phyloP scores from a whole-genome alignment of 2,113 vertebrate species.

The Camelus bactrianus region DNA sequence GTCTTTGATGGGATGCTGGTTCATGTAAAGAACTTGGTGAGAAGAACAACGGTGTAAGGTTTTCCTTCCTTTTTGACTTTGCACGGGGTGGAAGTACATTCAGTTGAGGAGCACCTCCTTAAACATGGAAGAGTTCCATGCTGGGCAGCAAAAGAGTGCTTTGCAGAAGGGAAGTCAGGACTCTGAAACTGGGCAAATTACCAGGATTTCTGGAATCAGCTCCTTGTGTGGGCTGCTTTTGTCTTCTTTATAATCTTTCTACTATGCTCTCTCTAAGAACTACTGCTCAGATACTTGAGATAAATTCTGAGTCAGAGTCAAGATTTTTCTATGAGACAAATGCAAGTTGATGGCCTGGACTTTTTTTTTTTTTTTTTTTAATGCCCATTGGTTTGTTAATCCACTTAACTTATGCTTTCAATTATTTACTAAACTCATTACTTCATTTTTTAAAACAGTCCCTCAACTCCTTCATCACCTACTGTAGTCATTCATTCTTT shows the following conservation, averaged over 20 bases:
- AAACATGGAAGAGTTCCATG: background rate
- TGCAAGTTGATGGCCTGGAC: background rate
- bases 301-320: background rate
- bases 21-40: background rate
- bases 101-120: background rate
- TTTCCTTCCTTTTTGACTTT: background rate
- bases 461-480: background rate
- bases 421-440: background rate
- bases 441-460: background rate
- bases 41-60: background rate
- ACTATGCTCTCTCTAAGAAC: background rate
- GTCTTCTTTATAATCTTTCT: background rate
- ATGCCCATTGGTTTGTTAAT: background rate
- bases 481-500: background rate
- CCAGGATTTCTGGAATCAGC: background rate
- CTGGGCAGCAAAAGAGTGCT: background rate
- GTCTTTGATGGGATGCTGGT: background rate
- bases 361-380: background rate
- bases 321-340: background rate
- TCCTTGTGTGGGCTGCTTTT: background rate
- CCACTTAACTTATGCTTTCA: background rate
- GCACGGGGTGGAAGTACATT: background rate
- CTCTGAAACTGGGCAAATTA: background rate
- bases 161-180: background rate
- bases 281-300: background rate